These are phyloP conservation scores for Chionomys nivalis DNA, from an alignment of 2,113 vertebrate genomes.

Conservation along the genomic window DNA sequence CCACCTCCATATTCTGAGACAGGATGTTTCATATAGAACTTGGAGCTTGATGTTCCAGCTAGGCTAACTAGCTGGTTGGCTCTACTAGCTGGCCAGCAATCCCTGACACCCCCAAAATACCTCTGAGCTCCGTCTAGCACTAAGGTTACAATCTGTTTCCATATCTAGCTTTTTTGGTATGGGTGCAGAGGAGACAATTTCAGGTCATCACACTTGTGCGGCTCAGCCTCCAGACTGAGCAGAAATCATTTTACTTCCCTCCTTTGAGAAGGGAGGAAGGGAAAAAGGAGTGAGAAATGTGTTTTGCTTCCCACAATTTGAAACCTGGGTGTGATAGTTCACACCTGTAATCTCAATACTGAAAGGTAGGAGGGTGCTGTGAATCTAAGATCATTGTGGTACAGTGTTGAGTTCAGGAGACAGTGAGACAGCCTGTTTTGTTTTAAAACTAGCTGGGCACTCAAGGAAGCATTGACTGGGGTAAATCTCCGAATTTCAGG, in stretches of 20 bases:
- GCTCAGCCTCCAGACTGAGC: background rate
- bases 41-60: background rate
- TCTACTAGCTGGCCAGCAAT: background rate
- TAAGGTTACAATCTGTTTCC: background rate
- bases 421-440: background rate
- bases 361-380: background rate
- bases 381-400: background rate
- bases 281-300: background rate
- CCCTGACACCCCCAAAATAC: background rate
- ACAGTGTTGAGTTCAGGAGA: background rate
- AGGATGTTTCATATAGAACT: background rate
- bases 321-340: background rate
- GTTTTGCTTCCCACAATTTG: background rate
- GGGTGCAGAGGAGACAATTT: background rate
- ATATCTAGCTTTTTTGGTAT: background rate
- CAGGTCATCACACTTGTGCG: background rate
- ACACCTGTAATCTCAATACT: background rate
- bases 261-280: no score
- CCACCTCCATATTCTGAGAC: background rate
- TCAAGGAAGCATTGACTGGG: background rate
- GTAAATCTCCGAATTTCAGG: background rate
- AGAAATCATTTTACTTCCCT: background rate
- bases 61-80: background rate
- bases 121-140: no score
- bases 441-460: background rate